These are phyloP conservation scores for Calliscelio sp. DNA, from an alignment of 2,888 invertebrate species.

Conservation along the genomic window DNA sequence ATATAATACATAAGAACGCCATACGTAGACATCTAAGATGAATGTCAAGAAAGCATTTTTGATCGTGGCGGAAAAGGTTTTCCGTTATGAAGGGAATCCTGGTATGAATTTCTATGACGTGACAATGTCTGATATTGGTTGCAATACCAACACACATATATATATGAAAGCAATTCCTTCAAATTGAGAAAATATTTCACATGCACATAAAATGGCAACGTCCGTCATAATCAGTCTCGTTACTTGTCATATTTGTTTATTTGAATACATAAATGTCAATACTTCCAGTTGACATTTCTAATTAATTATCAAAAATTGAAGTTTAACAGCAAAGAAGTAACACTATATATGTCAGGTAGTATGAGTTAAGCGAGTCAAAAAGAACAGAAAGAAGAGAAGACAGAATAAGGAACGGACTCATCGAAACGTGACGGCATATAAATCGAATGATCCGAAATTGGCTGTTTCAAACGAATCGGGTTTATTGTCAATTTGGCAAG, in stretches of 20 bases:
- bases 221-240: conserved; percentile 43
- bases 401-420: background rate
- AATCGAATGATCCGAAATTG: conserved; percentile 29
- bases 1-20: conserved; percentile 62
- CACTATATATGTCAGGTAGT: no score
- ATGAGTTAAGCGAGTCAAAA: no score
- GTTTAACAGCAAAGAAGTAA: no score
- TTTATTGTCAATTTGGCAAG: conserved; percentile 61
- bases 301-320: no score
- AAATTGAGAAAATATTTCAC: conserved; percentile 34
- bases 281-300: no score
- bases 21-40: conserved; percentile 60
- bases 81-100: conserved; percentile 62
- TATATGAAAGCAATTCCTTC: background rate
- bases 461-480: conserved; percentile 19
- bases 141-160: conserved; percentile 33
- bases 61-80: conserved; percentile 64
- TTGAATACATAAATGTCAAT: no score
- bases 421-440: background rate
- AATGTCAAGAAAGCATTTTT: conserved; percentile 57
- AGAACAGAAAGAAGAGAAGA: no score
- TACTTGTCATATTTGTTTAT: no score
- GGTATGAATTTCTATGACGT: conserved; percentile 66
- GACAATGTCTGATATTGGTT: conserved; percentile 64
- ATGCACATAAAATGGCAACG: background rate